A percentile compares a stretch with the other conserved stretches of the same genome.
Conservation (phyloP, 2,888 invertebrate species). For the Epirrita christyi region DNA sequence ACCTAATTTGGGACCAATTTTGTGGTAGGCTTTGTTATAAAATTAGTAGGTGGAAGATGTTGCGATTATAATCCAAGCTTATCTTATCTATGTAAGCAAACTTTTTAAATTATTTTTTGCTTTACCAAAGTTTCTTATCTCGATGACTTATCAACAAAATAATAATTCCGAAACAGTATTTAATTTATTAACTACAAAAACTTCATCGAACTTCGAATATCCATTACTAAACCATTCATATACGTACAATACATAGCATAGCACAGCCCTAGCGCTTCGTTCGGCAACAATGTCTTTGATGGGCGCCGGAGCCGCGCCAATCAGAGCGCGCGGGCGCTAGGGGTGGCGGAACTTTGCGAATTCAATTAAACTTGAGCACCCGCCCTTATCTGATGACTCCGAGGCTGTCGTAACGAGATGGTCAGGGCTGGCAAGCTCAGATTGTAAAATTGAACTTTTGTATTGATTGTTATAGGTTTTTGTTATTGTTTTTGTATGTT, state of each 20-base stretch:
- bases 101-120: no score
- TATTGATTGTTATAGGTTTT: no score
- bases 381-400: conserved; percentile 81
- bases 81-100: no score
- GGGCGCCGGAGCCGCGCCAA: conserved; percentile 66
- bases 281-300: conserved; percentile 75
- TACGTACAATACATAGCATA: conserved; percentile 36
- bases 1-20: conserved; percentile 15
- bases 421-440: conserved; percentile 56
- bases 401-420: conserved; percentile 76
- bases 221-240: conserved; percentile 45
- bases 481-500: no score
- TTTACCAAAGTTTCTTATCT: no score
- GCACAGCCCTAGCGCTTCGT: conserved; percentile 49
- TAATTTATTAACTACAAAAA: conserved; percentile 19
- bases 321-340: conserved; percentile 62
- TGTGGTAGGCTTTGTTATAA: conserved; percentile 19
- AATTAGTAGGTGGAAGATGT: no score
- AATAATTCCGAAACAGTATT: not conserved
- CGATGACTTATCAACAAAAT: no score
- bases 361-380: conserved; percentile 80
- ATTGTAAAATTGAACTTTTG: not conserved
- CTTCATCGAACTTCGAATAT: conserved; percentile 33
- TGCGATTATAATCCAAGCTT: no score
- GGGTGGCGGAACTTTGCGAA: conserved; percentile 81